Evolutionary conservation across 2,888 invertebrate species (phyloP), one percentile per base, ranked within the genome.

Genomic region (Lithophane semibrunnea): DNA sequence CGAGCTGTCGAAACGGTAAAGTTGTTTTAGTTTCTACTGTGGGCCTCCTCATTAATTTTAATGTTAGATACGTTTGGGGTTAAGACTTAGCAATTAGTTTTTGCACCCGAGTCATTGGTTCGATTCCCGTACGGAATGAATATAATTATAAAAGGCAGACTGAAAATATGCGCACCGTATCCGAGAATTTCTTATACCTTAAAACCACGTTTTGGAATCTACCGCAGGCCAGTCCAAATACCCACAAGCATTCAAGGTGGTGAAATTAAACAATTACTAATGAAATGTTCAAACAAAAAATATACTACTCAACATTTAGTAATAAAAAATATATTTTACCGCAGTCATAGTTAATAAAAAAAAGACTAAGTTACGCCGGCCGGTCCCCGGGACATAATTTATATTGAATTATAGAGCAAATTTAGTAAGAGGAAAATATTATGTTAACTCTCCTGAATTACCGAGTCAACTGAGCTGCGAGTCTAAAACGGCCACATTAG

Each of bases 371-470:
- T 73, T 85, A 83, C 71, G n/a, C n/a, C n/a, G 49, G 56, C 29
- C 52, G 44, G 70, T 63, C 58, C 61, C 66, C n/a, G 29, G 54
- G 54, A 60, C 60, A 85, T 83, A 71, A 85, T 76, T 85, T 71
- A 65, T 68, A 81, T 81, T 85, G 77, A 85, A 83, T 80, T 85
- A 85, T 76, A 73, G 56, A 73, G 54, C 60, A 72, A 84, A 84
- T 82, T 80, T 70, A 76, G 73, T 75, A 69, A n/a, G 21, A 70
- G 37, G 76, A 73, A 80, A 80, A 73, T 75, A 81, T 85, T 76
- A 76, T 71, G 81, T 63, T 67, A 64, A 81, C 80, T 75, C 9
- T 70, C 70, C 49, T 70, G 70, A 84, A 75, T 83, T 75, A 84
- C 75, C 37, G 76, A 80, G 63, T 73, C 63, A 81, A 76, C 67